Evolutionary conservation across 2,888 invertebrate species (phyloP), one percentile per base, ranked within the genome.

Genomic region (Acanthosoma haemorrhoidale): DNA sequence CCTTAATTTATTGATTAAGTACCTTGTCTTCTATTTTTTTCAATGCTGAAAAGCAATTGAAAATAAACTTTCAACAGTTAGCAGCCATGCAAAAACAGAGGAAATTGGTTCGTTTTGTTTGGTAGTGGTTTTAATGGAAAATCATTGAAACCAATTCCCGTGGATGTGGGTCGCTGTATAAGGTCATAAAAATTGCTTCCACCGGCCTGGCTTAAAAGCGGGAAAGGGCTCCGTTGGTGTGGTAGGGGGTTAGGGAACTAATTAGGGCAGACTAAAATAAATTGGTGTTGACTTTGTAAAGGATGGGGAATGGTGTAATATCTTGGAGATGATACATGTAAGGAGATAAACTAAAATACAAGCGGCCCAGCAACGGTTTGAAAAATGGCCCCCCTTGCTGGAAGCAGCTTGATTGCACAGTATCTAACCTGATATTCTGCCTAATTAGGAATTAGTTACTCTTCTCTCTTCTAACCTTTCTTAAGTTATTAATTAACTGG

Each of bases 271-370:
- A 9, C 15, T 32, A 59, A 59, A 34, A 16, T 31, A 59, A 59
- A 59, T 59, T 59, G 59, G 59, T 59, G 59, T 59, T 59, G 59
- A 59, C 59, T 59, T 34, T 32, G 59, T 59, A 34, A 59, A 51
- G 51, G 59, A 34, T 59, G 59, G 32, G 15, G 16, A 13, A n/a
- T 18, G 59, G 32, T 31, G 34, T 16, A 32, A 59, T 34, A 31
- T 32, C 32, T 31, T 31, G 34, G 34, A 31, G 59, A 59, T 59
- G 59, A 59, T 59, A 59, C 59, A 59, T 59, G 59, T 59, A 59
- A 59, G 59, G 59, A 59, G 59, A 59, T 59, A 59, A 59, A 34
- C 59, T 59, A 34, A 59, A 59, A 59, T 59, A 59, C 59, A 32
- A 32, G 16, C 18, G 32, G 32, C 18, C 31, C 32, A 2, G 58